A percentile compares a stretch with the other conserved stretches of the same genome.
These are phyloP conservation scores for Lamprotornis superbus DNA, from an alignment of 2,113 vertebrate species.

Conservation along the genomic window DNA sequence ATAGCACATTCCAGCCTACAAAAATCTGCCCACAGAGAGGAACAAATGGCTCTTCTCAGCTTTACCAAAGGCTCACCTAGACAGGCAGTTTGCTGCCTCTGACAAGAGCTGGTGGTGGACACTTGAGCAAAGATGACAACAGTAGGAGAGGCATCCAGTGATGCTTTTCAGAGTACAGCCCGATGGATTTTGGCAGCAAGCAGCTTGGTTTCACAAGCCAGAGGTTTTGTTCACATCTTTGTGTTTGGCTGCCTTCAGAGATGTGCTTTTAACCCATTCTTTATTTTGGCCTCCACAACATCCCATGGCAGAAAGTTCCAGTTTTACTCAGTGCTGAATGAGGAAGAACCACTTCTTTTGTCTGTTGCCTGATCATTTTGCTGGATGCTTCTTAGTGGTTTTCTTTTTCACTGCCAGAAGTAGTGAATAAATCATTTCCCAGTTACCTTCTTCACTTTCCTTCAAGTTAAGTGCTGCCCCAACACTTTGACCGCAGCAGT, in stretches of 20 bases:
- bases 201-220: not conserved
- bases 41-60: not conserved
- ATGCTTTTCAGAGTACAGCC: not conserved
- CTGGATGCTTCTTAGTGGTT: not conserved
- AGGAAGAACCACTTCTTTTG: not conserved
- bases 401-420: not conserved
- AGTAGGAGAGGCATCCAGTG: not conserved
- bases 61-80: not conserved
- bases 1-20: not conserved
- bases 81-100: not conserved
- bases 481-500: not conserved
- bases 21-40: not conserved
- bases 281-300: not conserved
- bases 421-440: conserved; percentile 41
- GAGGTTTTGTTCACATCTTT: not conserved
- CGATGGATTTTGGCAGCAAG: not conserved
- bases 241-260: not conserved
- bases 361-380: not conserved
- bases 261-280: not conserved
- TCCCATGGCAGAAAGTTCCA: not conserved
- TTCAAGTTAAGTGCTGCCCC: conserved; percentile 27
- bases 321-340: not conserved
- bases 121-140: not conserved
- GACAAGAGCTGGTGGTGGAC: not conserved
- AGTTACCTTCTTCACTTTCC: not conserved